Percentiles rank a stretch among this genome's conserved stretches.
These are phyloP conservation scores for Caranx melampygus DNA, from an alignment of 2,113 vertebrate species.

Conservation along the genomic window DNA sequence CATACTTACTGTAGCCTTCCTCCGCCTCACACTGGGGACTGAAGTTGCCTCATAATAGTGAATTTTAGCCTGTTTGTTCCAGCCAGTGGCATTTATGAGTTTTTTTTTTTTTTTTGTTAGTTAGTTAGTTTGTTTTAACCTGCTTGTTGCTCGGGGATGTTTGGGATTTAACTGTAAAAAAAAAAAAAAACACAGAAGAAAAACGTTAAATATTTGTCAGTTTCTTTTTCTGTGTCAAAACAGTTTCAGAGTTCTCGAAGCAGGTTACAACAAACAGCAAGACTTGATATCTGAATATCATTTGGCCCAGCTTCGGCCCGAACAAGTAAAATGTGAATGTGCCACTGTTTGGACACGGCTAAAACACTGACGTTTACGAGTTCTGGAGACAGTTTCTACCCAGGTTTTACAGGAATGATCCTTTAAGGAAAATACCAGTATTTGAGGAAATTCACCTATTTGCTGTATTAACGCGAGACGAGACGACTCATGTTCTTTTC, in stretches of 20 bases:
- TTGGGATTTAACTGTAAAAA: background rate
- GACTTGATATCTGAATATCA: background rate
- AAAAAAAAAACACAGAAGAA: background rate
- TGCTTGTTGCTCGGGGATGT: background rate
- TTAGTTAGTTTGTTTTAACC: conserved; percentile 11
- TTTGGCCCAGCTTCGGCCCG: background rate
- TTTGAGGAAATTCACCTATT: background rate
- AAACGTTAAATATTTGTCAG: background rate
- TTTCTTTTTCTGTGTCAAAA: background rate
- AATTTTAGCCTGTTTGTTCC: background rate
- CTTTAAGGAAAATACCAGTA: background rate
- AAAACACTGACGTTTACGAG: background rate
- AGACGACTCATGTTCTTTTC: no score
- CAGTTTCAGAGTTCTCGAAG: background rate
- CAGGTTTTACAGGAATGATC: conserved; percentile 1
- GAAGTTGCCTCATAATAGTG: conserved; percentile 37
- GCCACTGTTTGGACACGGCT: background rate
- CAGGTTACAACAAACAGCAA: background rate
- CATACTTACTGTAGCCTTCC: conserved; percentile 36
- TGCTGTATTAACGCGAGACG: background rate
- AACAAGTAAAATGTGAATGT: background rate
- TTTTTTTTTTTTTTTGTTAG: background rate
- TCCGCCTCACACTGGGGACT: conserved; percentile 39
- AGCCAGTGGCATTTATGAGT: background rate
- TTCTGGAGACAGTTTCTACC: background rate